phyloP scores from a whole-genome alignment of 1,140 invertebrate species.

The Calephelis nemesis region DNA sequence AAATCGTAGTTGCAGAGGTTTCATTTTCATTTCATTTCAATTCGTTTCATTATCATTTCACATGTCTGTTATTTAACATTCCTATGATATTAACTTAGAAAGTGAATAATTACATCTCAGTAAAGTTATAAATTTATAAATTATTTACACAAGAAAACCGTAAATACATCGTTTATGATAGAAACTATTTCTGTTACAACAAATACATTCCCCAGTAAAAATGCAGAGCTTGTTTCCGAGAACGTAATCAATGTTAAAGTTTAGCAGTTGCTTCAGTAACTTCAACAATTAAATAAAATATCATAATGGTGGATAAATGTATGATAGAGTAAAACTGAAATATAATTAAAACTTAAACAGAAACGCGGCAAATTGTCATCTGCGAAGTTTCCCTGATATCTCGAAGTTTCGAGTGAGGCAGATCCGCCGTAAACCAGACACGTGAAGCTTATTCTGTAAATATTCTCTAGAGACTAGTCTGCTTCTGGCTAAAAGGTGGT shows the following conservation, averaged over 20 bases:
- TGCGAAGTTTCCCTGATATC: constrained; percentile 28
- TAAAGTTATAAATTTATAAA: too few species aligned
- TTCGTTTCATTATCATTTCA: too few species aligned
- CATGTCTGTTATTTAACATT: too few species aligned
- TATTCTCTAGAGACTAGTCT: constrained; percentile 61
- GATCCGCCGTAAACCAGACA: constrained; percentile 63
- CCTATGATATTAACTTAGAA: too few species aligned
- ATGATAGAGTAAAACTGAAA: constrained; percentile 9
- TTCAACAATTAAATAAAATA: not conserved
- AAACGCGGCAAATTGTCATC: constrained; percentile 24
- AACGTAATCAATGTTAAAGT: too few species aligned
- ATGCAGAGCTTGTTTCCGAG: not conserved
- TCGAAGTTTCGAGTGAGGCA: constrained; percentile 46
- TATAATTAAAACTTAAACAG: constrained; percentile 11
- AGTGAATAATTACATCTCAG: too few species aligned
- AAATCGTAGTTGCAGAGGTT: too few species aligned
- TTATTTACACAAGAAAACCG: too few species aligned
- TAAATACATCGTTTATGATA: too few species aligned
- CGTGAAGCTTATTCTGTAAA: constrained; percentile 72
- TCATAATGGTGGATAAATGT: not conserved
- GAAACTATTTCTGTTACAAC: too few species aligned
- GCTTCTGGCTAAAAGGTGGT: constrained; percentile 36
- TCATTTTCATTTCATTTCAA: too few species aligned
- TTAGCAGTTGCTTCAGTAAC: not conserved
- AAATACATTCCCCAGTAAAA: not conserved